A percentile compares a stretch with the other conserved stretches of the same genome.
These are phyloP conservation scores for Apis laboriosa DNA, from an alignment of 1,140 invertebrate species.

Conservation along the genomic window DNA sequence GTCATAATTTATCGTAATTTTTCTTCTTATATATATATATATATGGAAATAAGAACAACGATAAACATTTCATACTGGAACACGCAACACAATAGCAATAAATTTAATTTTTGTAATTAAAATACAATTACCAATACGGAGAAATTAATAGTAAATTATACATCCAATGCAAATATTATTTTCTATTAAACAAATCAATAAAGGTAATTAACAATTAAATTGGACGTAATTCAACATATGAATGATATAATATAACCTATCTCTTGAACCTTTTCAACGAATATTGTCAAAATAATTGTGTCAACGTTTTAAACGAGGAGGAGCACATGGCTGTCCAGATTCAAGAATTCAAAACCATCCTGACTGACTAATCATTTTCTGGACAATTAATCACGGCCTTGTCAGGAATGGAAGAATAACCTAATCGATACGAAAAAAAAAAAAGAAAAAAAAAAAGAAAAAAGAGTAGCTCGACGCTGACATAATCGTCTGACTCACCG, in stretches of 20 bases:
- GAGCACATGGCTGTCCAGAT: background rate
- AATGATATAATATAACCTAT: no score
- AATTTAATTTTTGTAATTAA: background rate
- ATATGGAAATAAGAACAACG: background rate
- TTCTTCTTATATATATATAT: background rate
- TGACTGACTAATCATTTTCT: background rate
- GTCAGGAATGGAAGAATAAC: background rate
- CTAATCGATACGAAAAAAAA: no score
- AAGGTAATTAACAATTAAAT: no score
- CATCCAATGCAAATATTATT: background rate
- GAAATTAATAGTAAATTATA: background rate
- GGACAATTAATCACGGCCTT: conserved; percentile 46
- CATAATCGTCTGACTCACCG: conserved; percentile 54
- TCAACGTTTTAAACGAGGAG: background rate
- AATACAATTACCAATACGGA: background rate
- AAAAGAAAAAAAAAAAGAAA: no score
- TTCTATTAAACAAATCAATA: no score
- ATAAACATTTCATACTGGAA: background rate
- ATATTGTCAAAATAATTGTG: no score
- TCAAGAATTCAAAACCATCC: background rate
- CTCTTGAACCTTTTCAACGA: no score
- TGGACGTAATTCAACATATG: no score
- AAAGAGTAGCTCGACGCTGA: conserved; percentile 15
- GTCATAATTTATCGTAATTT: background rate
- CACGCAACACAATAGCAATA: background rate